Evolutionary conservation across 2,888 invertebrate genomes (phyloP), one percentile per base, ranked within the genome.

Genomic region (Nomada goodeniana): DNA sequence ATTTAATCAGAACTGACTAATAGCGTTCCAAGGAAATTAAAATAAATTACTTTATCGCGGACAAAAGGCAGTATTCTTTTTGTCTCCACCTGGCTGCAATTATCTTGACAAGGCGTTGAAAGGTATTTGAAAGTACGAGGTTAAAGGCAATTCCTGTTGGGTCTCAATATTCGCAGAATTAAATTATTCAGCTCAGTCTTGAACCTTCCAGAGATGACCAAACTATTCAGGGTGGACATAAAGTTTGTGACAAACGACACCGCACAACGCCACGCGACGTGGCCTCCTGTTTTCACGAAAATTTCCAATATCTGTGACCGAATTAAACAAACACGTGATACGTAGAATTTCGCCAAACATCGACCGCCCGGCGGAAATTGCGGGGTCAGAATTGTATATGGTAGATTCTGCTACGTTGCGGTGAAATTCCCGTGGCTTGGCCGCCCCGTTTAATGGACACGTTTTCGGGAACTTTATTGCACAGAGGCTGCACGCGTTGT

Each of bases 381-480:
- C 73, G 44, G 18, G 52, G 50, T 15, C 55, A 13, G 44, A 77
- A 77, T 71, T 67, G 69, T 36, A 15, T 47, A 70, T 5, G 50
- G 50, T 26, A 42, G 59, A 61, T 23, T 65, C 55, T 23, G 36
- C n/a, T 42, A 18, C n/a, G 42, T 23, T 42, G 26, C 23, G 42
- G 47, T 26, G 94, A 76, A 81, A 73, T 69, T 65, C 52, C 42
- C 29, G 69, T 15, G 52, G 44, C 36, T 20, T 15, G 76, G 52
- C 52, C 60, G 59, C 20, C 20, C 20, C 29, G 53, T 52, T 36
- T 76, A 76, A 76, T 65, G 73, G 69, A 76, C 18, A 50, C 75
- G 68, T 82, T 82, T 73, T 60, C 57, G 44, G 60, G 26, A 69
- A 73, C 55, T 65, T 59, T 69, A 72, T 53, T 69, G 63, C 52